Conservation (phyloP, 2,888 invertebrate species). For the Aporophyla lueneburgensis region DNA sequence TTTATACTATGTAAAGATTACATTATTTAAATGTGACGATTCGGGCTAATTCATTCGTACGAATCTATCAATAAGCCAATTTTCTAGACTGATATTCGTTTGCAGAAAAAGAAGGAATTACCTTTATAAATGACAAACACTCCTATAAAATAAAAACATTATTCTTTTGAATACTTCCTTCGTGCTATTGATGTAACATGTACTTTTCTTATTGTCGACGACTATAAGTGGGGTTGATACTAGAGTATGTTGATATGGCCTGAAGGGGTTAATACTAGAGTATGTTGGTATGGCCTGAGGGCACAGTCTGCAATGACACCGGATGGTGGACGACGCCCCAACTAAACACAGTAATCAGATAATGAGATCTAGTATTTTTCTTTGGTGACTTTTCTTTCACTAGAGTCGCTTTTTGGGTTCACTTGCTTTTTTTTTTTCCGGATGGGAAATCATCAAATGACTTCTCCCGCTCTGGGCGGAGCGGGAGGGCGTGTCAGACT, state of each 20-base stretch:
- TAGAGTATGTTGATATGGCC: slow-evolving; percentile 15
- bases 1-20: no score
- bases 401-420: neutral
- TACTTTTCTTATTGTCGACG: slow-evolving; percentile 46
- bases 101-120: neutral
- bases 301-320: slow-evolving; percentile 22
- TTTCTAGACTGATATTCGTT: neutral
- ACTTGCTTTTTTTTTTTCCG: no score
- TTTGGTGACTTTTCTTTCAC: neutral
- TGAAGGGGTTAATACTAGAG: no score
- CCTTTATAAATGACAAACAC: no score
- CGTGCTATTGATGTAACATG: slow-evolving; percentile 14
- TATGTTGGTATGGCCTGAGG: slow-evolving; percentile 15
- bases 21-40: no score
- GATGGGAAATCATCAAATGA: no score
- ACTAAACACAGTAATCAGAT: slow-evolving; percentile 20
- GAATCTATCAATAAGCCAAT: neutral
- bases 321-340: neutral
- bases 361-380: neutral
- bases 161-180: slow-evolving; percentile 4
- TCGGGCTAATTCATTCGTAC: no score
- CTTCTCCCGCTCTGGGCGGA: no score
- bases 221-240: slow-evolving; percentile 36
- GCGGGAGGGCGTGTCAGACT: no score
- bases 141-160: neutral